Percentiles rank a stretch among this genome's conserved stretches.
Evolutionary conservation across 1,140 invertebrate species (phyloP).

Genomic region (Thaumatotibia leucotreta): DNA sequence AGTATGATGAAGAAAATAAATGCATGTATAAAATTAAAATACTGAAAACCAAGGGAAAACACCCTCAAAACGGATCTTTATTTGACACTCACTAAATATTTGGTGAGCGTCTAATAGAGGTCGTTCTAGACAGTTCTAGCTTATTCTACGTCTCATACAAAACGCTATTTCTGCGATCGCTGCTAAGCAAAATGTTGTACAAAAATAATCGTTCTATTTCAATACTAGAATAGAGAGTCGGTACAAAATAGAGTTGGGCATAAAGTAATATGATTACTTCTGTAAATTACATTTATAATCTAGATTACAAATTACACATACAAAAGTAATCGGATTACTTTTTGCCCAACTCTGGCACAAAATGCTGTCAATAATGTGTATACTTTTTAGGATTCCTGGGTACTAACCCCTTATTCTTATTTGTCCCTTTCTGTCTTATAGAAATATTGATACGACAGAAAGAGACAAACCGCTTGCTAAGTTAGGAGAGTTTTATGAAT

Average conservation of each 20-base stretch:
- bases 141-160: conserved; percentile 41
- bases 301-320: too few relatives aligned
- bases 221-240: conserved; percentile 40
- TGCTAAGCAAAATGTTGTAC: conserved; percentile 46
- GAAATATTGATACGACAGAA: too few relatives aligned
- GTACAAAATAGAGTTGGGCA: neutral
- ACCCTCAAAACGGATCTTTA: conserved; percentile 19
- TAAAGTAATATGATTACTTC: too few relatives aligned
- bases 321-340: too few relatives aligned
- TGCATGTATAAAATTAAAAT: neutral
- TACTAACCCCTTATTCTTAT: too few relatives aligned
- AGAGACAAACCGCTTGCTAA: too few relatives aligned
- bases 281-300: too few relatives aligned
- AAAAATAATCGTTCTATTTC: conserved; percentile 56
- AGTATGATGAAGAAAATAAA: neutral
- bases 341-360: too few relatives aligned
- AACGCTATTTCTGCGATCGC: conserved; percentile 36
- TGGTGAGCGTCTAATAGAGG: neutral
- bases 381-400: too few relatives aligned
- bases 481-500: too few relatives aligned
- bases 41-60: conserved; percentile 24
- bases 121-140: conserved; percentile 29
- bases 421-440: too few relatives aligned
- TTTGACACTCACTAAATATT: neutral
- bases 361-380: too few relatives aligned